Evolutionary conservation across 2,888 invertebrate genomes (phyloP).

Genomic region (Thera obeliscata): DNA sequence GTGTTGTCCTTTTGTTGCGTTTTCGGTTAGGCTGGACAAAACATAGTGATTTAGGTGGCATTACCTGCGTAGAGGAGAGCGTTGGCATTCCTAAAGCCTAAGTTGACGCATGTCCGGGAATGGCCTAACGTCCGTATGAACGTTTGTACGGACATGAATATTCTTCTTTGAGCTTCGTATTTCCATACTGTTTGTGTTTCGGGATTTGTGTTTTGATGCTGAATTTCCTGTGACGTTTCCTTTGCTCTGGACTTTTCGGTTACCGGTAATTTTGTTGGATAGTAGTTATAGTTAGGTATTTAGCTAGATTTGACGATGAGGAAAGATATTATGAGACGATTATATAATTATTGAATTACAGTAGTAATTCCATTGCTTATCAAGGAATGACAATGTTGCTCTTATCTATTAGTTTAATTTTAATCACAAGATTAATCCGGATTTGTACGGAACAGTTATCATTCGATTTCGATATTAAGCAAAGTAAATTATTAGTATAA

Average conservation of each 20-base stretch:
- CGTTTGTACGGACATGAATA: slow-evolving; percentile 9
- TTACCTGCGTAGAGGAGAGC: slow-evolving; percentile 49
- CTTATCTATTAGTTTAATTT: too few species aligned
- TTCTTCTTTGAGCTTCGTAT: slow-evolving; percentile 5
- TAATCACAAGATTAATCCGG: too few species aligned
- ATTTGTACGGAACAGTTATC: too few species aligned
- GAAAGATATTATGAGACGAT: too few species aligned
- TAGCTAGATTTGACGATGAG: too few species aligned
- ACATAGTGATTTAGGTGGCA: slow-evolving; percentile 65
- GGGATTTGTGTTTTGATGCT: slow-evolving; percentile 1
- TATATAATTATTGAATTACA: too few species aligned
- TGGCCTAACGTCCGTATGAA: slow-evolving; percentile 3
- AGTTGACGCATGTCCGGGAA: slow-evolving; percentile 10
- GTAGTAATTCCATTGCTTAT: too few species aligned
- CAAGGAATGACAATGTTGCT: too few species aligned
- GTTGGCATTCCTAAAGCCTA: slow-evolving; percentile 9
- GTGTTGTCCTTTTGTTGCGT: slow-evolving; percentile 73
- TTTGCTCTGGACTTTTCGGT: neutral
- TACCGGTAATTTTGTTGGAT: neutral
- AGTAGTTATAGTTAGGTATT: too few species aligned
- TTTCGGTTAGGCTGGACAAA: slow-evolving; percentile 59
- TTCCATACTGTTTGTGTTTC: slow-evolving; percentile 1
- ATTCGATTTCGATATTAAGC: too few species aligned
- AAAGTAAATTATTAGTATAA: too few species aligned
- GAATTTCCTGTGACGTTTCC: slow-evolving; percentile 1